phyloP scores from a whole-genome alignment of 2,888 invertebrate species.

The Lasioglossum marginatum region DNA sequence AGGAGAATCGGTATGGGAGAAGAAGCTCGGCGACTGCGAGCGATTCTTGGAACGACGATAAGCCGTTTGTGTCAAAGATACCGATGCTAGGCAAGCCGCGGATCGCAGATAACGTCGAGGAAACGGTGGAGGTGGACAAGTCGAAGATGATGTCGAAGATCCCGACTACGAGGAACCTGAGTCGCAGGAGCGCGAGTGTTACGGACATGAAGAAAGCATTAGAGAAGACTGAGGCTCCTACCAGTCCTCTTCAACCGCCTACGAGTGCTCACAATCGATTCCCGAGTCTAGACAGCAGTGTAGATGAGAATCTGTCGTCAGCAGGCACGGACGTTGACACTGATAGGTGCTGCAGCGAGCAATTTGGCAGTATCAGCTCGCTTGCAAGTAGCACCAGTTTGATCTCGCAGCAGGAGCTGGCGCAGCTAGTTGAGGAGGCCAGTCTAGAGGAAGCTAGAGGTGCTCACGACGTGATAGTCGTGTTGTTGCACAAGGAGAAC shows the following conservation, averaged over 20 bases:
- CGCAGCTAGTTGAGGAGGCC: slow-evolving; percentile 88
- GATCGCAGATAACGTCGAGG: slow-evolving; percentile 62
- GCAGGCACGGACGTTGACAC: slow-evolving; percentile 74
- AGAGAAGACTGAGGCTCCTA: slow-evolving; percentile 84
- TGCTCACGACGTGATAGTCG: slow-evolving; percentile 87
- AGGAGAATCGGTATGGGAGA: slow-evolving; percentile 54
- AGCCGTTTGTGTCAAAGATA: slow-evolving; percentile 74
- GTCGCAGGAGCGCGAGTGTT: slow-evolving; percentile 84
- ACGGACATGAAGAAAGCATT: slow-evolving; percentile 87
- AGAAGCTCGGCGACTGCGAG: slow-evolving; percentile 52
- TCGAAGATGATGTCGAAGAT: slow-evolving; percentile 74
- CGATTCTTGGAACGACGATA: slow-evolving; percentile 73
- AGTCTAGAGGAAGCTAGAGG: slow-evolving; percentile 87
- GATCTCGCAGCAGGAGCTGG: slow-evolving; percentile 87
- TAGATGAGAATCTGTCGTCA: slow-evolving; percentile 81
- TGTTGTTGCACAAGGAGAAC: slow-evolving; percentile 89
- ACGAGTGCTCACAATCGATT: slow-evolving; percentile 83
- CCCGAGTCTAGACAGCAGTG: slow-evolving; percentile 86
- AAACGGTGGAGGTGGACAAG: slow-evolving; percentile 61
- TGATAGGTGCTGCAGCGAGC: slow-evolving; percentile 79
- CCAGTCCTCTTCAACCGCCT: slow-evolving; percentile 34
- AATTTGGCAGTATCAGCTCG: slow-evolving; percentile 87
- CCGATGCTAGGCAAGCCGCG: slow-evolving; percentile 71
- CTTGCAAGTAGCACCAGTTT: slow-evolving; percentile 86
- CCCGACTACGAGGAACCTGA: slow-evolving; percentile 74